Evolutionary conservation across 2,113 vertebrate genomes (phyloP), one percentile per base, ranked within the genome.

Genomic region (Columba livia): DNA sequence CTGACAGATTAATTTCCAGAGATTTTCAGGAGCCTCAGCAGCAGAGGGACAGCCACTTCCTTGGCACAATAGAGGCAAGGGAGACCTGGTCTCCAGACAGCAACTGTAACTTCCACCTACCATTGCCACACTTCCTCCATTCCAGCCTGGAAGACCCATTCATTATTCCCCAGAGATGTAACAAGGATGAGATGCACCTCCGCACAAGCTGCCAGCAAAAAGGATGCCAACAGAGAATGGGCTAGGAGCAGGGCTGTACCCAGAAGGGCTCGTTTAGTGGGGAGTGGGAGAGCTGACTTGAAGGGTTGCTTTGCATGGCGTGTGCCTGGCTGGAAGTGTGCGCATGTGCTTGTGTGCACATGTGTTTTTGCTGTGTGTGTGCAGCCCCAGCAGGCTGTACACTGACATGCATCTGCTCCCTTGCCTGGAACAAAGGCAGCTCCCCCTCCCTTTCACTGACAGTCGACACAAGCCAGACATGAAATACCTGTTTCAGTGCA

Each of bases 391-490:
- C 78, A 15, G 74, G 92, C 91, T 79, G 73, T 73, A 72, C 66
- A 8, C 50, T 65, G 89, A 89, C 62, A 66, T 34, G 69, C 79
- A 81, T 92, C 93, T 95, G 92, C 73, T 85, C 71, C 44, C 54
- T 87, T 65, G 67, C 91, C 73, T 91, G 57, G 67, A 94, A 95
- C 94, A 93, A 93, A 96, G 95, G 70, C 93, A 72, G 78, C 86
- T 79, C 73, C 72, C 79, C 73, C 88, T 93, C 51, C 80, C 40
- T 73, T 71, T 70, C 12, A 5, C 65, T 73, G 73, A 23, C 91
- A 92, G 79, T 42, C 19, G 0, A 28, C 85, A 89, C 61, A 89
- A 93, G 32, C 10, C 57, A 40, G 62, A 51, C 88, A 71, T 51
- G 44, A 85, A 91, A 57, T 57, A 79, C 54, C 50, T 72, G 65